Evolutionary conservation across 35 echinoderm and acorn worm species (phyloP), one percentile per base, ranked within the genome.

Genomic region (Acanthaster planci): DNA sequence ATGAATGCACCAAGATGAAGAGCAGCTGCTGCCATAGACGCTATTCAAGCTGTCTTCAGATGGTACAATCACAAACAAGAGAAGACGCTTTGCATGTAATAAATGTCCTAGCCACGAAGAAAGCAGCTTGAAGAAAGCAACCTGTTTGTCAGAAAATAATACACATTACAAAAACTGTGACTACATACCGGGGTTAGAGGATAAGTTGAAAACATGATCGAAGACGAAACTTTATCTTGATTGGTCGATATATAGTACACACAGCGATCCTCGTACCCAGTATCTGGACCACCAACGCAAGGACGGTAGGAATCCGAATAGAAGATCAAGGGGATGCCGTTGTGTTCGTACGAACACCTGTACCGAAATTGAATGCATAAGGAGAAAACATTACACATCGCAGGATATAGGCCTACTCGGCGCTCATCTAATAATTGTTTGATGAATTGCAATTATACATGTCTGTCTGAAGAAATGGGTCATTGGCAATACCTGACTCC

Each of bases 201-300:
- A 8, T 80, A 47, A 2, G 35, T 15, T 19, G 38, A 38, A 50
- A 42, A 80, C 77, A 80, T 80, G 38, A 80, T 80, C 15, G 77
- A 80, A 17, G 38, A 19, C 16, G 77, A 47, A 3, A 36, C 39
- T 47, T 39, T 80, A 50, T 16, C 21, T 30, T 47, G 38, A n/a
- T 80, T 47, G 39, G 39, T 38, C 3, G 18, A 8, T 5, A 47
- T 40, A n/a, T 47, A 8, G 21, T n/a, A 80, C 15, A 87, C 23
- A 56, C 87, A 89, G 0, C 80, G 60, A 23, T 89, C 87, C 60
- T 89, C 87, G 67, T 77, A 89, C n/a, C 87, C 87, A 21, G 82
- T 80, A 5, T 40, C 54, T 16, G 38, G 34, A 60, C 83, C 77
- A 52, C 87, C 87, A 8, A 29, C n/a, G 26, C 87, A 89, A 51